Evolutionary conservation across 2,888 invertebrate species (phyloP), one percentile per base, ranked within the genome.

Genomic region (Smittia sp.): DNA sequence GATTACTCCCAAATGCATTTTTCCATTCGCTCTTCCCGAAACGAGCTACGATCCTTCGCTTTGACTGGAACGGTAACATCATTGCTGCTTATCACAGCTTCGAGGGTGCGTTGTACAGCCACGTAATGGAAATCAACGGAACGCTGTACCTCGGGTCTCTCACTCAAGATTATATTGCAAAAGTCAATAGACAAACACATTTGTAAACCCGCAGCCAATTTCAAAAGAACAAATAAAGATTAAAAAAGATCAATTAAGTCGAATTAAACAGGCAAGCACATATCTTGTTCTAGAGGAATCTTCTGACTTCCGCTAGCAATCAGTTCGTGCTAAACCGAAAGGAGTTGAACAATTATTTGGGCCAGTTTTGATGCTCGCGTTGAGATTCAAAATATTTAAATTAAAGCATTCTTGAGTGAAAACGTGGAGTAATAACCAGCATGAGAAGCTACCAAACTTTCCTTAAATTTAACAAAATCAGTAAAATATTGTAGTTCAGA

Each of bases 11-110:
- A 9, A 6, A 9, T 7, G 54, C 7, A 4, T 9, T 15, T 9
- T n/a, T 9, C 11, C 6, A 6, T 9, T 54, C 15, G 6, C 7
- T 27, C 0, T 84, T 39, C 39, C 13, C 86, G 3, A 80, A 82
- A 38, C 81, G 85, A 67, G 79, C 85, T 1, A 88, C 88, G 0
- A 80, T 91, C 58, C 76, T 91, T 46, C 88, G 90, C 78, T 77
- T 92, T 0, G 88, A 91, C 78, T 88, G 87, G 84, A 85, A 85
- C 76, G 94, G 93, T 18, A 87, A 90, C 75, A 86, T 94, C 75
- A 79, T 91, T 3, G 89, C 90, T 27, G 86, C 87, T 3, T 84
- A 90, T 75, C 89, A 89, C 78, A 86, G 86, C 54, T 85, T 84
- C 0, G 88, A 90, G 78, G 83, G 83, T 46, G 84, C 85, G 20